Conservation (phyloP, 2,888 invertebrate species). For the Latrodectus elegans region DNA sequence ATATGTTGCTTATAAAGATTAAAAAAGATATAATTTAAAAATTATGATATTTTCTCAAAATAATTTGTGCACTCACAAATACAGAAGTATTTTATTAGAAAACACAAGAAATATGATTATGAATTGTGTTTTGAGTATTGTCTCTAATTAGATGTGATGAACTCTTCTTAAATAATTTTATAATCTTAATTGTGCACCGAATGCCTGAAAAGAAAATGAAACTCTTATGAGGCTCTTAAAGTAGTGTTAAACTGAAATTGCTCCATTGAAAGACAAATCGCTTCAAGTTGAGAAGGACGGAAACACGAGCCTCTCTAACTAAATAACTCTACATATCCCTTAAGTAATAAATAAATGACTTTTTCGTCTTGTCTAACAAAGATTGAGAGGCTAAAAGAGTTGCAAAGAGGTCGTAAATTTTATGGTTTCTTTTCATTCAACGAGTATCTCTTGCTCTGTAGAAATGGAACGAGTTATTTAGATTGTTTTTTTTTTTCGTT, state of each 20-base stretch:
- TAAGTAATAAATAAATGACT: slow-evolving; percentile 61
- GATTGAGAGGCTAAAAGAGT: slow-evolving; percentile 38
- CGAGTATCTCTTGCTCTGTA: slow-evolving; percentile 9
- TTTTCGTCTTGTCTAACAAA: slow-evolving; percentile 58
- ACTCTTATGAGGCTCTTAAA: slow-evolving; percentile 15
- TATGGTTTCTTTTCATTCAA: slow-evolving; percentile 35
- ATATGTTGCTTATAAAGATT: too few species aligned
- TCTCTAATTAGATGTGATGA: too few species aligned
- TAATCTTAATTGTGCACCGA: too few species aligned
- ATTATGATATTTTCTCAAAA: too few species aligned
- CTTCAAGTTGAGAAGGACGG: slow-evolving; percentile 14
- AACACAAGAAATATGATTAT: too few species aligned
- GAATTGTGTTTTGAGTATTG: too few species aligned
- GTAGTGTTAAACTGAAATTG: slow-evolving; percentile 32
- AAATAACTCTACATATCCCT: slow-evolving; percentile 57
- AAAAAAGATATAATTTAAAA: too few species aligned
- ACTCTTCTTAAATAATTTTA: too few species aligned
- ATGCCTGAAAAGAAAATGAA: neutral
- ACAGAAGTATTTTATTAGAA: too few species aligned
- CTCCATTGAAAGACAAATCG: slow-evolving; percentile 44
- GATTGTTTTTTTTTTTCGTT: neutral
- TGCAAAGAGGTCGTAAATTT: slow-evolving; percentile 29
- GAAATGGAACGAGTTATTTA: neutral
- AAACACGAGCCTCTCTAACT: slow-evolving; percentile 29
- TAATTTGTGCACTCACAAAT: too few species aligned